These are phyloP conservation scores for Drosophila buzzatii DNA, from an alignment of 2,888 invertebrate genomes.

Conservation along the genomic window DNA sequence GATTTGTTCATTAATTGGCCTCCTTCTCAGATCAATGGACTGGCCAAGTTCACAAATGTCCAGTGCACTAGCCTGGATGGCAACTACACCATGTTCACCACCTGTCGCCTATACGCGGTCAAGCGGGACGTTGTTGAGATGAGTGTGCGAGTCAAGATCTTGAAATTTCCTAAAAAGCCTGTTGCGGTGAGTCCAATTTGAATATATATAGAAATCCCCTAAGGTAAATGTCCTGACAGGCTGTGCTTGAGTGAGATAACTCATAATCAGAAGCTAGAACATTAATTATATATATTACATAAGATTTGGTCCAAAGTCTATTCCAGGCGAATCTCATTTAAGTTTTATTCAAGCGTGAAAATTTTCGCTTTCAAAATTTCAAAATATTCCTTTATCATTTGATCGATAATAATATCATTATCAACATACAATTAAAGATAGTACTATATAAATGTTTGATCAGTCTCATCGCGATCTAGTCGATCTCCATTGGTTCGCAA, in stretches of 20 bases:
- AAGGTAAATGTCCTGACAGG: too few relatives aligned
- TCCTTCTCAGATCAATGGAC: slow-evolving; percentile 44
- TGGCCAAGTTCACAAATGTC: slow-evolving; percentile 73
- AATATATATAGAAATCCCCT: not conserved
- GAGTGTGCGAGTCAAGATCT: slow-evolving; percentile 46
- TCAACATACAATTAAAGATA: not conserved
- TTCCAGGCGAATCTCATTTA: not conserved
- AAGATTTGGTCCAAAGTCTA: not conserved
- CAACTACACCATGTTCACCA: slow-evolving; percentile 48
- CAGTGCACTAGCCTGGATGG: slow-evolving; percentile 60
- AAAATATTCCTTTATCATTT: not conserved
- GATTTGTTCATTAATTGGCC: not conserved
- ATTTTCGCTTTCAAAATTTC: not conserved
- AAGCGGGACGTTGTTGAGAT: slow-evolving; percentile 74
- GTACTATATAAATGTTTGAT: not conserved
- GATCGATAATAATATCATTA: not conserved
- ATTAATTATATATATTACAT: too few relatives aligned
- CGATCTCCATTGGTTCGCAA: not conserved
- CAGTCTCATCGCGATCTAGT: not conserved
- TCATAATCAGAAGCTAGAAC: too few relatives aligned
- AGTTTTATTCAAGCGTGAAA: not conserved
- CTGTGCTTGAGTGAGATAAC: too few relatives aligned
- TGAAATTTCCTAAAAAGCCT: slow-evolving; percentile 51
- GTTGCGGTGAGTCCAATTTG: slow-evolving; percentile 61
- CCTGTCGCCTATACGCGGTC: slow-evolving; percentile 68